Evolutionary conservation across 2,888 invertebrate species (phyloP).

Genomic region (Physocephala rufipes): DNA sequence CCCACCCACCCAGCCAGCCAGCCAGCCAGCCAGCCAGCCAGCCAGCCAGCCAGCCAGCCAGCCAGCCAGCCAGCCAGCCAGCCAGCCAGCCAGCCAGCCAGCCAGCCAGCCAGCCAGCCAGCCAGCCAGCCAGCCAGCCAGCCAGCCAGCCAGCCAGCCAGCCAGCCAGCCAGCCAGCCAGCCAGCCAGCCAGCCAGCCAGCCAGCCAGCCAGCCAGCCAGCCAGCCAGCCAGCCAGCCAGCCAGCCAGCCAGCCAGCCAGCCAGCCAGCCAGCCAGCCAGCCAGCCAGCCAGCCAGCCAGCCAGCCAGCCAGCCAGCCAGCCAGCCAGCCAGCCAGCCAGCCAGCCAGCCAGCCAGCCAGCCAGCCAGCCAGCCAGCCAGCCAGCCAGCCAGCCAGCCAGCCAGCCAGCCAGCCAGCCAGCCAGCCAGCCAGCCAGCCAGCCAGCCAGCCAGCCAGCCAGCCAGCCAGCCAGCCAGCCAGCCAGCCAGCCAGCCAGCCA

Average conservation of each 20-base stretch:
- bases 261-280: conserved; percentile 1
- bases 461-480: conserved; percentile 1
- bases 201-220: conserved; percentile 1
- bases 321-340: conserved; percentile 1
- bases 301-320: conserved; percentile 1
- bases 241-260: conserved; percentile 1
- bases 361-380: conserved; percentile 1
- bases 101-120: conserved; percentile 1
- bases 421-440: conserved; percentile 1
- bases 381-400: conserved; percentile 1
- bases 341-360: conserved; percentile 1
- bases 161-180: conserved; percentile 1
- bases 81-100: conserved; percentile 1
- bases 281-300: conserved; percentile 1
- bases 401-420: conserved; percentile 1
- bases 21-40: conserved; percentile 1
- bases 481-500: conserved; percentile 1
- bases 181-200: conserved; percentile 1
- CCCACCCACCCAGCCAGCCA: background rate
- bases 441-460: conserved; percentile 1
- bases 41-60: conserved; percentile 1
- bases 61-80: conserved; percentile 1
- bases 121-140: conserved; percentile 1
- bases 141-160: conserved; percentile 1
- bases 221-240: conserved; percentile 1